Evolutionary conservation across 2,797 vertebrate genomes (phyloP).

Genomic region (Typhlichthys subterraneus): DNA sequence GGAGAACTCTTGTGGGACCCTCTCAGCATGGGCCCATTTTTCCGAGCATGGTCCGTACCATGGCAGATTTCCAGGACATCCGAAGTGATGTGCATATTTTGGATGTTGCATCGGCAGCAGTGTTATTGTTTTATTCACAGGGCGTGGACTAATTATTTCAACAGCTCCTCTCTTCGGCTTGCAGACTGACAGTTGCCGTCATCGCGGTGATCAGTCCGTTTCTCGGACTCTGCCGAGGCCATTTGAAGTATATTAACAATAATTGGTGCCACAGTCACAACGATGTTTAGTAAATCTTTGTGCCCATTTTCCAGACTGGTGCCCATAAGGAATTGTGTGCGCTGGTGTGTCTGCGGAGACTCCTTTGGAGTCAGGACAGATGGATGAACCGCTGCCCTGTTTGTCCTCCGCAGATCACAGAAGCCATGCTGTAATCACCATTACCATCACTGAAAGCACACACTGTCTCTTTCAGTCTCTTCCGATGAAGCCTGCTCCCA

Average conservation of each 20-base stretch:
- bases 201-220: conserved; percentile 83
- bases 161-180: conserved; percentile 66
- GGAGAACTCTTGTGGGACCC: no score
- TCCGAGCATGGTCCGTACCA: conserved; percentile 9
- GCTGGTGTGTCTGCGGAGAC: conserved; percentile 81
- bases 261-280: conserved; percentile 81
- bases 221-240: conserved; percentile 58
- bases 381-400: conserved; percentile 83
- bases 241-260: conserved; percentile 82
- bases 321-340: conserved; percentile 93
- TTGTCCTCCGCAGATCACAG: conserved; percentile 82
- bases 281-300: conserved; percentile 83
- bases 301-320: conserved; percentile 86
- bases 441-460: conserved; percentile 56
- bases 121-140: conserved; percentile 77
- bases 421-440: conserved; percentile 83
- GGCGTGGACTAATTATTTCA: conserved; percentile 82
- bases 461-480: conserved; percentile 44
- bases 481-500: conserved; percentile 76
- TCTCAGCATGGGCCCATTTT: no score
- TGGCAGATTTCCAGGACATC: conserved; percentile 72
- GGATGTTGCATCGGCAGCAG: conserved; percentile 72
- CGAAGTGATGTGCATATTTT: conserved; percentile 73
- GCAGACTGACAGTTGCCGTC: conserved; percentile 84
- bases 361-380: conserved; percentile 83